Evolutionary conservation across 2,797 vertebrate genomes (phyloP).

Genomic region (Lepus oiostolus): DNA sequence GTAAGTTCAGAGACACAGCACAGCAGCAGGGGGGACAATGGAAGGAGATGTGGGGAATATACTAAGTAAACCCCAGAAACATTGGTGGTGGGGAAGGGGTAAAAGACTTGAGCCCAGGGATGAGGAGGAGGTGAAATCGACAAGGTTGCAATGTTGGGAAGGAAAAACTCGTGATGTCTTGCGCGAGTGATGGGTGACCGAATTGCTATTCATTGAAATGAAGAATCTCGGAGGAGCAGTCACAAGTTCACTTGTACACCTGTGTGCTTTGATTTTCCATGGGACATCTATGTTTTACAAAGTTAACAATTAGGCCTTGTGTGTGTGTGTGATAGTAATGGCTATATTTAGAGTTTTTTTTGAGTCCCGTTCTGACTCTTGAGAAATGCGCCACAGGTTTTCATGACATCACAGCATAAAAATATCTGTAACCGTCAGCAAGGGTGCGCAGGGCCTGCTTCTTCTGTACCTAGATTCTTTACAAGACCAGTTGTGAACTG

Average conservation of each 20-base stretch:
- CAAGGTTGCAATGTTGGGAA: neutral
- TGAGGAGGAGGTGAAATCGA: neutral
- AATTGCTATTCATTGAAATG: accelerated
- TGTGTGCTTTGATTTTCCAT: neutral
- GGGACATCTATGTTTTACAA: slow-evolving; percentile 9
- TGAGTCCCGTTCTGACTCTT: slow-evolving; percentile 43
- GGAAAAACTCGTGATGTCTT: neutral
- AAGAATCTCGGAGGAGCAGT: accelerated
- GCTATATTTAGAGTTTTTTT: slow-evolving; percentile 63
- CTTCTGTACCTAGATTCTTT: neutral
- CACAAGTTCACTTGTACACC: neutral
- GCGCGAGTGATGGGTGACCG: neutral
- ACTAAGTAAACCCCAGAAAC: neutral
- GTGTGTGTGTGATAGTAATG: neutral
- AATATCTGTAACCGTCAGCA: neutral
- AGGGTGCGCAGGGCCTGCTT: accelerated
- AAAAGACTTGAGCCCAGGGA: accelerated
- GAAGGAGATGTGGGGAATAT: neutral
- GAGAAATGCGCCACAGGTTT: slow-evolving; percentile 15
- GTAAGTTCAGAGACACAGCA: neutral
- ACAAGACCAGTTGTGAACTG: slow-evolving; percentile 34
- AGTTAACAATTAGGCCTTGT: slow-evolving; percentile 26
- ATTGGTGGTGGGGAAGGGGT: accelerated
- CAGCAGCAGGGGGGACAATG: neutral
- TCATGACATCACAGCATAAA: slow-evolving; percentile 39